phyloP scores from a whole-genome alignment of 2,888 invertebrate genomes.

The Sesia apiformis region DNA sequence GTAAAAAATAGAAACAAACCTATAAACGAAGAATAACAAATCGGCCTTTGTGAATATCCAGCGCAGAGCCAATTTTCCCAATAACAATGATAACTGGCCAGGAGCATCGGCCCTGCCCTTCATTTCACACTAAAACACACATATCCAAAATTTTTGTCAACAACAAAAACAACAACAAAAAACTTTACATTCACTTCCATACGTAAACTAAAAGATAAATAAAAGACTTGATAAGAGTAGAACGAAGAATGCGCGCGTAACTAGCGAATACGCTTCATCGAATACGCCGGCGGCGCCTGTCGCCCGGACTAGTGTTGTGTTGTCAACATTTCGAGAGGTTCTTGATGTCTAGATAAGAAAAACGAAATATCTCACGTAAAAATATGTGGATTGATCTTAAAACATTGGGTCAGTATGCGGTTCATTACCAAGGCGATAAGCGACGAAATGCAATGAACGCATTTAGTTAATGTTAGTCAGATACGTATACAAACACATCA shows the following conservation, averaged over 20 bases:
- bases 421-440: too few relatives aligned
- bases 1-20: constrained; percentile 52
- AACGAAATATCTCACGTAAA: too few relatives aligned
- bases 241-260: not conserved
- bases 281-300: not conserved
- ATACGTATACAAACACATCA: too few relatives aligned
- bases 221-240: not conserved
- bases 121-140: constrained; percentile 40
- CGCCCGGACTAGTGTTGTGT: not conserved
- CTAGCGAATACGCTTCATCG: not conserved
- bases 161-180: not conserved
- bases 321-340: too few relatives aligned
- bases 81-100: constrained; percentile 49
- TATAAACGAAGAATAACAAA: constrained; percentile 76
- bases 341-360: too few relatives aligned
- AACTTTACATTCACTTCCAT: not conserved
- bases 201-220: not conserved
- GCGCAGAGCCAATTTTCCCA: constrained; percentile 73
- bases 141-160: not conserved
- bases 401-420: too few relatives aligned
- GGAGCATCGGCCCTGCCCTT: constrained; percentile 42
- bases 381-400: too few relatives aligned
- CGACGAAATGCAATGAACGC: too few relatives aligned
- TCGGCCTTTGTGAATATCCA: constrained; percentile 79
- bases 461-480: too few relatives aligned